These are phyloP conservation scores for Troides oblongomaculatus DNA, from an alignment of 2,888 invertebrate species.

Conservation along the genomic window DNA sequence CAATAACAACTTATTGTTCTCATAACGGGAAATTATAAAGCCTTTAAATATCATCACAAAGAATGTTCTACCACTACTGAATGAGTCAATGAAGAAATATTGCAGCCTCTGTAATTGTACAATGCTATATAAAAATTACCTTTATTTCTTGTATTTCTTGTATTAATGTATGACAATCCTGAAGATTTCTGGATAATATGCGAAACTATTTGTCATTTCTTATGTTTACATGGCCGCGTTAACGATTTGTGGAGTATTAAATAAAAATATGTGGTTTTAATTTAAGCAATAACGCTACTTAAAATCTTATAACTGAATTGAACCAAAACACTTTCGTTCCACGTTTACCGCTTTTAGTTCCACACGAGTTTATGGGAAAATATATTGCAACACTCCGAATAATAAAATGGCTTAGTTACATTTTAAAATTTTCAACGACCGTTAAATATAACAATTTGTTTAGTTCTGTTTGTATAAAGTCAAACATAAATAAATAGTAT, in stretches of 20 bases:
- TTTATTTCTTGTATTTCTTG: neutral
- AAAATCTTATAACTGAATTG: neutral
- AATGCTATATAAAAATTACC: neutral
- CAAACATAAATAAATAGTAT: slow-evolving; percentile 1
- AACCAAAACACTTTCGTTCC: neutral
- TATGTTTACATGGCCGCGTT: too few relatives aligned
- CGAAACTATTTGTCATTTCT: too few relatives aligned
- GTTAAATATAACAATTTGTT: slow-evolving; percentile 20
- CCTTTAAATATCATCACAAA: neutral
- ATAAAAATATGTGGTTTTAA: too few relatives aligned
- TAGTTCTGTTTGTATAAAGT: slow-evolving; percentile 10
- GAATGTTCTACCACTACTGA: neutral
- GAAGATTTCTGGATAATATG: too few relatives aligned
- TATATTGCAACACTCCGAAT: neutral
- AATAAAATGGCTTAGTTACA: neutral
- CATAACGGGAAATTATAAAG: neutral
- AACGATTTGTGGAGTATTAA: too few relatives aligned
- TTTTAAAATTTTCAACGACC: slow-evolving; percentile 13
- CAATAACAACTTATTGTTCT: too few relatives aligned
- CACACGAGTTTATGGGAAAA: neutral
- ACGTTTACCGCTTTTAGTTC: neutral
- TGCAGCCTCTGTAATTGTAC: neutral
- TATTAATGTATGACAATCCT: too few relatives aligned
- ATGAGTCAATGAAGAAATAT: neutral
- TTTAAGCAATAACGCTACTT: neutral